A percentile compares a stretch with the other conserved stretches of the same genome.
Evolutionary conservation across 2,797 vertebrate species (phyloP).

Genomic region (Cynodonichthys magdalenae): DNA sequence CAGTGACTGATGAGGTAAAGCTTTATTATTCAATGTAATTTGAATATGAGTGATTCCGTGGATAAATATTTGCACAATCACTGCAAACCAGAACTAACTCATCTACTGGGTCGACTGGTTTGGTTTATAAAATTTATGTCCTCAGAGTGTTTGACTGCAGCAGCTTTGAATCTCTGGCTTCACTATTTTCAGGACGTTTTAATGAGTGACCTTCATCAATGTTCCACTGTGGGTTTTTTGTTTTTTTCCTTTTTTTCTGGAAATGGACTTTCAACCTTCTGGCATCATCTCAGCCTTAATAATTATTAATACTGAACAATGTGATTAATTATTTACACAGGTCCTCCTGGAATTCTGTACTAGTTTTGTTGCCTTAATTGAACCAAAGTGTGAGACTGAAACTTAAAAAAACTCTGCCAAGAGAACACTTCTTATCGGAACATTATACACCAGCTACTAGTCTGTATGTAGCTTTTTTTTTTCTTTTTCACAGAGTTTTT

Average conservation of each 20-base stretch:
- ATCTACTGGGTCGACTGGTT: background rate
- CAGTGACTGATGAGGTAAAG: background rate
- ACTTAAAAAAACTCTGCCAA: background rate
- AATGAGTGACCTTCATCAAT: slow-evolving; percentile 10
- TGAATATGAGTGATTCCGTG: background rate
- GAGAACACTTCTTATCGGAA: background rate
- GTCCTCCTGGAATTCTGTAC: background rate
- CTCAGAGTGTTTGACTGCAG: slow-evolving; percentile 6
- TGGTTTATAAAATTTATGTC: background rate
- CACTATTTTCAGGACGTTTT: slow-evolving; percentile 21
- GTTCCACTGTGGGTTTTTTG: background rate
- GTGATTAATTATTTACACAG: slow-evolving; percentile 1
- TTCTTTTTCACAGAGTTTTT: no score
- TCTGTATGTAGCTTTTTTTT: background rate
- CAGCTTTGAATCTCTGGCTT: slow-evolving; percentile 12
- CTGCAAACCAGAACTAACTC: background rate
- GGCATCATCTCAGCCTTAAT: slow-evolving; percentile 22
- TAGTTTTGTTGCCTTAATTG: background rate
- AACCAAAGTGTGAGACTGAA: background rate
- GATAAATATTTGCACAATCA: background rate
- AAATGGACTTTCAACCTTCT: slow-evolving; percentile 11
- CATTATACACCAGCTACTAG: background rate
- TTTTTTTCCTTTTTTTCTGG: slow-evolving; percentile 17
- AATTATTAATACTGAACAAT: slow-evolving; percentile 9
- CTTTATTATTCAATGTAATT: background rate